Percentiles rank a stretch among this genome's conserved stretches.
Evolutionary conservation across 1,140 invertebrate genomes (phyloP).

Genomic region (Drosophila pectinifera): DNA sequence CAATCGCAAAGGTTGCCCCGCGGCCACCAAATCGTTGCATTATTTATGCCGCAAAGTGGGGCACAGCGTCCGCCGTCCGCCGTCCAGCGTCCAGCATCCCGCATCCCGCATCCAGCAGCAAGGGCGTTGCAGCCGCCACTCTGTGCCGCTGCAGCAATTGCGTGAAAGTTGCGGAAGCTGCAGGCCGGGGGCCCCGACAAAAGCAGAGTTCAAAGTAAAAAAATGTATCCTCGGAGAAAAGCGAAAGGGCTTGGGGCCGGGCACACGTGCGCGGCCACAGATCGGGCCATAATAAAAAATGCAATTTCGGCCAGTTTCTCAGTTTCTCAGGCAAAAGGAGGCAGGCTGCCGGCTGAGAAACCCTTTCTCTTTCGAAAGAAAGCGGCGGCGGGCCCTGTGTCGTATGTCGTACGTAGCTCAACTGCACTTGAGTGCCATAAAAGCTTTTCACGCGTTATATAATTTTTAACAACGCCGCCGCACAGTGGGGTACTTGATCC

Average conservation of each 20-base stretch:
- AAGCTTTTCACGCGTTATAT: conserved; percentile 73
- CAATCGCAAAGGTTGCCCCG: conserved; percentile 41
- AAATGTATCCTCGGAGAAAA: conserved; percentile 68
- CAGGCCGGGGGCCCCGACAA: conserved; percentile 34
- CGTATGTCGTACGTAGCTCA: conserved; percentile 48
- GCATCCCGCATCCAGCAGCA: conserved; percentile 36
- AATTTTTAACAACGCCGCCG: conserved; percentile 28
- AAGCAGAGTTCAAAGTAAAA: conserved; percentile 18
- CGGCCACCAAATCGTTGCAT: conserved; percentile 57
- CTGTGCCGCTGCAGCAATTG: too few species aligned
- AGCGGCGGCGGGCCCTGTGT: conserved; percentile 42
- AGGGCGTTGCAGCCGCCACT: conserved; percentile 55
- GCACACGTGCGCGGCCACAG: conserved; percentile 66
- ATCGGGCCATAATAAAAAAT: conserved; percentile 65
- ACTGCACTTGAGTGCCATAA: conserved; percentile 66
- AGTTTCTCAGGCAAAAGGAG: conserved; percentile 59
- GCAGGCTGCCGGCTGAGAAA: conserved; percentile 38
- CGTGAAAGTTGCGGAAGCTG: conserved; percentile 81
- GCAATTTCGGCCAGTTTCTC: conserved; percentile 77
- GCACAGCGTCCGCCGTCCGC: conserved; percentile 39
- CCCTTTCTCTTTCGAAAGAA: conserved; percentile 84
- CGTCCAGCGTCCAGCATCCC: conserved; percentile 27
- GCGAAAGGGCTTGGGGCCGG: conserved; percentile 74
- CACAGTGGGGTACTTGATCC: not conserved
- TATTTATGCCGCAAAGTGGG: conserved; percentile 75